A percentile compares a stretch with the other conserved stretches of the same genome.
These are phyloP conservation scores for Andinoacara biseriatus DNA, from an alignment of 2,113 vertebrate species.

Conservation along the genomic window DNA sequence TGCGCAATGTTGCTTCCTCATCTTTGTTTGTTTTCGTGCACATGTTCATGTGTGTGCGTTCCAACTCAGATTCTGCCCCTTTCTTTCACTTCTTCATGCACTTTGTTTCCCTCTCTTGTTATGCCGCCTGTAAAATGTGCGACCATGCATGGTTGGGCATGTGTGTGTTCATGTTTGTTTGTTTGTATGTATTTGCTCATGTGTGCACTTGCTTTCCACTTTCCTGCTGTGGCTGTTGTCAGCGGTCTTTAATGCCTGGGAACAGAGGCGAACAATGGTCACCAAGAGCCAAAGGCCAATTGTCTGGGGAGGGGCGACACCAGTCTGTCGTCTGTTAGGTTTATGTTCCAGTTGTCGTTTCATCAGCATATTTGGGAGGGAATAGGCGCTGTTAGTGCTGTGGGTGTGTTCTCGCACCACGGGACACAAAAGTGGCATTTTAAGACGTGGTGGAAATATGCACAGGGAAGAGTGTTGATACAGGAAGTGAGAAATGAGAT, in stretches of 20 bases:
- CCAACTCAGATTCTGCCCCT: not conserved
- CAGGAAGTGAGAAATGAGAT: constrained; percentile 60
- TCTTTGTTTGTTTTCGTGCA: constrained; percentile 10
- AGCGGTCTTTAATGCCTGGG: constrained; percentile 80
- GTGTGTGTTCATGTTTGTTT: not conserved
- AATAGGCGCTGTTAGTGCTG: constrained; percentile 20
- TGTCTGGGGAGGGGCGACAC: constrained; percentile 59
- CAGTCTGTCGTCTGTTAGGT: constrained; percentile 66
- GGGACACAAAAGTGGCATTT: not conserved
- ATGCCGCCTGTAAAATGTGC: constrained; percentile 11
- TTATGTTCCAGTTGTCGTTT: constrained; percentile 53
- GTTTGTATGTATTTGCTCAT: constrained; percentile 14
- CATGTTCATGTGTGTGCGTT: not conserved
- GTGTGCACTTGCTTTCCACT: constrained; percentile 39
- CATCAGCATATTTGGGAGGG: constrained; percentile 21
- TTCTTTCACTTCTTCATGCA: constrained; percentile 11
- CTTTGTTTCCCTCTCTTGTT: not conserved
- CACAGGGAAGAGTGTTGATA: constrained; percentile 1
- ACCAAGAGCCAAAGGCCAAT: constrained; percentile 70
- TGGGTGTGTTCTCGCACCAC: not conserved
- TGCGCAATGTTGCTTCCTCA: not conserved
- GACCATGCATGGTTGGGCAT: not conserved
- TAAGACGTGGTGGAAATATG: constrained; percentile 5
- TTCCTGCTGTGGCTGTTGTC: constrained; percentile 69
- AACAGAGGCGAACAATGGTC: constrained; percentile 79